Conservation (phyloP, 2,888 invertebrate genomes). For the Heterodera filipjevi region DNA sequence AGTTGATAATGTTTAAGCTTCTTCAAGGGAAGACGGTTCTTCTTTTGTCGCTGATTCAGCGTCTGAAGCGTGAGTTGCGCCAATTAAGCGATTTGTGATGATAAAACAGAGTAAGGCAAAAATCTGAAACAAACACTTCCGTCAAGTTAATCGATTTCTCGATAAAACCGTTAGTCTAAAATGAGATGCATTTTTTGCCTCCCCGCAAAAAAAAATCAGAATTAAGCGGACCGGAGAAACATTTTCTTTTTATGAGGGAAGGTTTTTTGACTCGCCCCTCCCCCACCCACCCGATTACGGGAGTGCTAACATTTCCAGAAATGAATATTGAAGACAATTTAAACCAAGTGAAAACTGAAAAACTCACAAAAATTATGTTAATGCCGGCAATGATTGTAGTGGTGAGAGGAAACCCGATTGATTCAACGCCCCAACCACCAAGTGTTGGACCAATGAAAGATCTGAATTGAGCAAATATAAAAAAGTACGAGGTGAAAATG, state of each 20-base stretch:
- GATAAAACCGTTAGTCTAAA: no score
- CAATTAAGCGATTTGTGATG: background rate
- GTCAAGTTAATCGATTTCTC: no score
- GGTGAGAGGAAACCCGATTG: slow-evolving; percentile 66
- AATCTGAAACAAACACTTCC: background rate
- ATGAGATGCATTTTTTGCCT: no score
- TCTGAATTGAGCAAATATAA: slow-evolving; percentile 37
- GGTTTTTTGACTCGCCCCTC: no score
- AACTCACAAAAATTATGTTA: slow-evolving; percentile 23
- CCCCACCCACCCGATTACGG: no score
- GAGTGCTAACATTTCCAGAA: no score
- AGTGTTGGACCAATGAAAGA: slow-evolving; percentile 64
- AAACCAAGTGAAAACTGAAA: background rate
- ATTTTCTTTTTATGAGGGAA: no score
- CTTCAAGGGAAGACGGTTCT: slow-evolving; percentile 13
- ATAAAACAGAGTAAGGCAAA: slow-evolving; percentile 13
- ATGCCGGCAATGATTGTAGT: slow-evolving; percentile 57
- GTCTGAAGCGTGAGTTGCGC: background rate
- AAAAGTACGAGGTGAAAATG: background rate
- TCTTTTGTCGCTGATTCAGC: slow-evolving; percentile 13
- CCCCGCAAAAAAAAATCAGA: no score
- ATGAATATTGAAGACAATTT: background rate
- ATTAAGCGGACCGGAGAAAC: background rate
- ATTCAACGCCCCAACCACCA: slow-evolving; percentile 59
- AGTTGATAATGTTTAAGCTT: background rate